Evolutionary conservation across 2,797 vertebrate genomes (phyloP).

Genomic region (Halcyon badia): DNA sequence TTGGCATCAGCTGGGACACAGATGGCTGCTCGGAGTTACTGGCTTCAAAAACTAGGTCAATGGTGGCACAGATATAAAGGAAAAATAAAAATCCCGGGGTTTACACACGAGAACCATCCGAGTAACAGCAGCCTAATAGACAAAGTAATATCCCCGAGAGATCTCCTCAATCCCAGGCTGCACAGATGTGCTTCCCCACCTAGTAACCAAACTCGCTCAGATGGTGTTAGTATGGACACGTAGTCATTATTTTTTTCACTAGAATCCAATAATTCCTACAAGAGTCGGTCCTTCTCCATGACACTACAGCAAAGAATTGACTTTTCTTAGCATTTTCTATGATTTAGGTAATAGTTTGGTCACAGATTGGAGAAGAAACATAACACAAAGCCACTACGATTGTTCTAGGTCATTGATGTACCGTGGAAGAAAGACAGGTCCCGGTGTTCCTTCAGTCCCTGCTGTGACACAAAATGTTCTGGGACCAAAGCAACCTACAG

Average conservation of each 20-base stretch:
- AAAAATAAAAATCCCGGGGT: background rate
- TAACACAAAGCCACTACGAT: background rate
- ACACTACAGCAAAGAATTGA: background rate
- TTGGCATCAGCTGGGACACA: constrained; percentile 17
- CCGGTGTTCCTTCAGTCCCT: fast-evolving
- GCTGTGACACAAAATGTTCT: background rate
- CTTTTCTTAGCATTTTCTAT: background rate
- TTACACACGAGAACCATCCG: background rate
- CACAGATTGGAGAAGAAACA: background rate
- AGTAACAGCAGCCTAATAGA: background rate
- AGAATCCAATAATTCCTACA: background rate
- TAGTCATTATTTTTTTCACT: background rate
- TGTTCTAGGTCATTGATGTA: background rate
- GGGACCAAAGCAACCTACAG: background rate
- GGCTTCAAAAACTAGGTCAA: constrained; percentile 17
- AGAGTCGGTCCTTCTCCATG: background rate
- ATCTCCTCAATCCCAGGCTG: background rate
- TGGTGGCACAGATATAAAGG: background rate
- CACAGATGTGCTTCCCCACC: background rate
- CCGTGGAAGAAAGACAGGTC: background rate
- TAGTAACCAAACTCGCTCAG: background rate
- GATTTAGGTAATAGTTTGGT: background rate
- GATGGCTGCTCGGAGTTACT: background rate
- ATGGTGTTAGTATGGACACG: background rate
- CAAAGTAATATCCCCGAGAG: background rate